A percentile compares a stretch with the other conserved stretches of the same genome.
Conservation (phyloP, 2,888 invertebrate genomes). For the Plebejus argus region DNA sequence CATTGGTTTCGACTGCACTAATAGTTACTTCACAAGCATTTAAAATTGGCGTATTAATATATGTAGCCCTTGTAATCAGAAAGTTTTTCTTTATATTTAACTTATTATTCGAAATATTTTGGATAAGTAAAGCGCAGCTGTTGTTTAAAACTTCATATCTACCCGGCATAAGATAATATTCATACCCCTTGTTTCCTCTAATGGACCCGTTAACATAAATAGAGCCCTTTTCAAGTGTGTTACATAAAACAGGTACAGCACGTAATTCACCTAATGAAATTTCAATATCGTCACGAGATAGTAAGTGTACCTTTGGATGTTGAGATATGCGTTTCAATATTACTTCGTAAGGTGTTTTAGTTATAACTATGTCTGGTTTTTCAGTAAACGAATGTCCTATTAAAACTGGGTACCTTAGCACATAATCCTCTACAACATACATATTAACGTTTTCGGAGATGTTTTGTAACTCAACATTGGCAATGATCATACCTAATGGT, state of each 20-base stretch:
- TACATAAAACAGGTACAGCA: background rate
- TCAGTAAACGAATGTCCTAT: constrained; percentile 44
- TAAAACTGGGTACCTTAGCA: constrained; percentile 36
- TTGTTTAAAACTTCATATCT: no score
- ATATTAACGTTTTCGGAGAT: no score
- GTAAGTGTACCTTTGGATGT: constrained; percentile 10
- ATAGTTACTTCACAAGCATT: constrained; percentile 33
- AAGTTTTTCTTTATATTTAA: no score
- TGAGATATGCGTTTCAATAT: background rate
- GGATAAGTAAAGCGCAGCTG: no score
- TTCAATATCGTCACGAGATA: background rate
- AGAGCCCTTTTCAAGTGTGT: background rate
- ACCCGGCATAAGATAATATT: constrained; percentile 3
- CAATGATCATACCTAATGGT: constrained; percentile 38
- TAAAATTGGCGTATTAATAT: background rate
- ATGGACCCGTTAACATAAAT: constrained; percentile 13
- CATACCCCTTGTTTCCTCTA: background rate
- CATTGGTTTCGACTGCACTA: background rate
- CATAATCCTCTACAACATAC: no score
- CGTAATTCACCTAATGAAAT: background rate
- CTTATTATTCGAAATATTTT: no score
- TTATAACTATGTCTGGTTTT: no score
- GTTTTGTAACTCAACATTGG: constrained; percentile 24
- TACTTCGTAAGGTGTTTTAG: constrained; percentile 11
- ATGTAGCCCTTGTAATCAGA: no score